A percentile compares a stretch with the other conserved stretches of the same genome.
These are phyloP conservation scores for Neria commutata DNA, from an alignment of 2,888 invertebrate genomes.

Conservation along the genomic window DNA sequence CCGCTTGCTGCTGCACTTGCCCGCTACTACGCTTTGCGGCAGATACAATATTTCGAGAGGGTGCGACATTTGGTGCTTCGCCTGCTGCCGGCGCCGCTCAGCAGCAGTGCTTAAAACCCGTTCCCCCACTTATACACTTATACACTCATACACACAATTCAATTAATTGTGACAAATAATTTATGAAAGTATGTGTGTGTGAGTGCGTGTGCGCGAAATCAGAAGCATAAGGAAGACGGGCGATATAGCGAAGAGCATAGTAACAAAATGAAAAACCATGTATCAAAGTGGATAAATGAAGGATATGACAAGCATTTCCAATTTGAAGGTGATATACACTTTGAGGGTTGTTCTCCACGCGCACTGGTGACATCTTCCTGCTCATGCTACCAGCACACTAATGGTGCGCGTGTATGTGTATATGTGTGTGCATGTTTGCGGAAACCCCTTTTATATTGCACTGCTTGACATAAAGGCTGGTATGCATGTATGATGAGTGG, in stretches of 20 bases:
- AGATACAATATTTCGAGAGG: neutral
- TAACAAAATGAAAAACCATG: slow-evolving; percentile 44
- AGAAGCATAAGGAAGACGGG: neutral
- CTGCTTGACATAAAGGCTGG: slow-evolving; percentile 9
- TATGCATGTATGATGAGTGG: slow-evolving; percentile 35
- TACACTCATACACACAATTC: slow-evolving; percentile 53
- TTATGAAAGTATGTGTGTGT: slow-evolving; percentile 37
- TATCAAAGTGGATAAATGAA: slow-evolving; percentile 50
- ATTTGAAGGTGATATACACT: slow-evolving; percentile 48
- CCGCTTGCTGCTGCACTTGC: too few relatives aligned
- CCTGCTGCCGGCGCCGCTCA: slow-evolving; percentile 20
- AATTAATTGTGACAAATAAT: slow-evolving; percentile 56
- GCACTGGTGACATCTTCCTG: slow-evolving; percentile 22
- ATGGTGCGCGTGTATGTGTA: neutral
- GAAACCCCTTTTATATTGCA: slow-evolving; percentile 40
- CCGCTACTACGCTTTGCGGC: too few relatives aligned
- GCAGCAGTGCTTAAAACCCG: slow-evolving; percentile 13
- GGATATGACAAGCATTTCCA: slow-evolving; percentile 62
- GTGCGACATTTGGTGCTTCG: slow-evolving; percentile 18
- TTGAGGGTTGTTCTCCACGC: slow-evolving; percentile 20
- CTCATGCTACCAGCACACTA: neutral
- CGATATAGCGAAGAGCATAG: neutral
- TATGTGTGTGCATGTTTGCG: slow-evolving; percentile 4
- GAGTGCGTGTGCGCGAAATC: slow-evolving; percentile 13
- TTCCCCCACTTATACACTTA: slow-evolving; percentile 17